Percentiles rank a stretch among this genome's conserved stretches.
phyloP scores from a whole-genome alignment of 2,797 vertebrate species.

The Carduelis carduelis region DNA sequence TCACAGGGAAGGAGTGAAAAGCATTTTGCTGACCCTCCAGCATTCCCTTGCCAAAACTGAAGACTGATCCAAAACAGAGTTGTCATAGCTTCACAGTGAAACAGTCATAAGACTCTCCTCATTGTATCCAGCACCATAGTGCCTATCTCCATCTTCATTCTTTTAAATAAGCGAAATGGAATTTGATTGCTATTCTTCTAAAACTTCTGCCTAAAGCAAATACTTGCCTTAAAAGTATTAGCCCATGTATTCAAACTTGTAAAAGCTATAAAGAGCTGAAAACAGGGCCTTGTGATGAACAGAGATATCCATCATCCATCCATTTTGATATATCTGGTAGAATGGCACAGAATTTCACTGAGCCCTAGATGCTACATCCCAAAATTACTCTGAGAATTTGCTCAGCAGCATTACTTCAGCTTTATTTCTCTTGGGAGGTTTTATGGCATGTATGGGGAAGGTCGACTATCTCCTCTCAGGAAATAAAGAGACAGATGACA shows the following conservation, averaged over 20 bases:
- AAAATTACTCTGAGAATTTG: not conserved
- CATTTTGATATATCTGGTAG: not conserved
- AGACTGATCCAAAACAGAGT: not conserved
- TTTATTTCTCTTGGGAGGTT: not conserved
- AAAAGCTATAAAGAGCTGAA: not conserved
- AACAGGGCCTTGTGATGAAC: not conserved
- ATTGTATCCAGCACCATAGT: not conserved
- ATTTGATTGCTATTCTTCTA: not conserved
- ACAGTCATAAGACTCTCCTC: not conserved
- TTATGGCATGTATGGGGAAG: not conserved
- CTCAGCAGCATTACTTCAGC: not conserved
- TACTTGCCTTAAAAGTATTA: not conserved
- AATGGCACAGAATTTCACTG: not conserved
- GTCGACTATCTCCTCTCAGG: not conserved
- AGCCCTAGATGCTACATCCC: not conserved
- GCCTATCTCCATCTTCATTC: not conserved
- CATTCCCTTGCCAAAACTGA: not conserved
- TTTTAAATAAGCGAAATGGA: not conserved
- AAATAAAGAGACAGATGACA: not conserved
- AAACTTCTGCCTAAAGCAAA: not conserved
- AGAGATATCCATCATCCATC: not conserved
- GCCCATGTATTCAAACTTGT: not conserved
- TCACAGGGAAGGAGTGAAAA: constrained; percentile 28
- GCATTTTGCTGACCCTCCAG: not conserved
- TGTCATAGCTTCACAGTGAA: not conserved